Evolutionary conservation across 1,140 invertebrate species (phyloP), one percentile per base, ranked within the genome.

Genomic region (Chionoecetes opilio): DNA sequence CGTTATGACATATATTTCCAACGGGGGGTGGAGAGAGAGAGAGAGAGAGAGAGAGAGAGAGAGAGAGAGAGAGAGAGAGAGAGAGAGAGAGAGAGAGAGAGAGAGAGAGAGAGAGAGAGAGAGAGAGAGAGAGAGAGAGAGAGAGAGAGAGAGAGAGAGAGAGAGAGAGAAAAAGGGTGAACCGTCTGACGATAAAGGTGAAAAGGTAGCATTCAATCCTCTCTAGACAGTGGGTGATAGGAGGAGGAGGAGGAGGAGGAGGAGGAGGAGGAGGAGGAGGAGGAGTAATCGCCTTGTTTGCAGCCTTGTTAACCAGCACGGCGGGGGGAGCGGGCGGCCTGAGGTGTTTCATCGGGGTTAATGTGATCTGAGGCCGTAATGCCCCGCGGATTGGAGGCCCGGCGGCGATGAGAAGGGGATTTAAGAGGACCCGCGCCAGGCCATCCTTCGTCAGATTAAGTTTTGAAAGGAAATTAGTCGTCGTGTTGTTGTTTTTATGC

Each of bases 331-430:
- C 21, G 63, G 11, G 21, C 21, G 63, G 63, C 21, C 63, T 26
- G 63, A 75, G 63, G 63, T 75, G 63, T 75, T 75, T 75, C 63
- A 75, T 75, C 63, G 63, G 21, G 63, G 63, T 26, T 75, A 75
- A 86, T 86, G 85, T 35, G 85, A 35, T 86, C 35, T 35, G 32
- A 34, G 29, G 85, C 32, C 85, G 17, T 34, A 86, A 86, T 86
- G 32, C 32, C 17, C 85, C 32, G n/a, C 9, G 14, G 32, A 86
- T 38, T 86, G 85, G 32, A 86, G 85, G n/a, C 85, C 35, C 85
- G 0, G 35, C 0, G 21, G 85, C 35, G 85, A 75, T 75, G 63
- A 75, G 63, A 75, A 75, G 21, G 26, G 63, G 21, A 75, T 75
- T 75, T 75, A 75, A 75, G 63, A 75, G 63, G 9, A 75, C 63